Evolutionary conservation across 2,888 invertebrate genomes (phyloP).

Genomic region (Leucophenga maculata): DNA sequence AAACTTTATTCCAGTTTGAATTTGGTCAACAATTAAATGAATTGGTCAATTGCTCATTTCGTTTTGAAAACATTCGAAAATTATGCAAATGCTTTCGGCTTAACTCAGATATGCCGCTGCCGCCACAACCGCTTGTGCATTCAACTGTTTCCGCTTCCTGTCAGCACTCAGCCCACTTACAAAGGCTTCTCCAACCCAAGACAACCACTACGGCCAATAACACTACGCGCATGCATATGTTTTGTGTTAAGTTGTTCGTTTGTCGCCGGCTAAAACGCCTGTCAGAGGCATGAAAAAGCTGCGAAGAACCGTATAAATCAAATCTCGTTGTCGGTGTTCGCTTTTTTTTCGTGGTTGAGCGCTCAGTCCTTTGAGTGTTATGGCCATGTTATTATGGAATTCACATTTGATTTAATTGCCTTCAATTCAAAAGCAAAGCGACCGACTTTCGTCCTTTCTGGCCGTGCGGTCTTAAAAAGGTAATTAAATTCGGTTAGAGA

Average conservation of each 20-base stretch:
- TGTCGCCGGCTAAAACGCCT: constrained; percentile 55
- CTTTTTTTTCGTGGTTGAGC: neutral
- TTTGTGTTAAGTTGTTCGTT: constrained; percentile 39
- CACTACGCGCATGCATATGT: neutral
- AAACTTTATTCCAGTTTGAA: constrained; percentile 6
- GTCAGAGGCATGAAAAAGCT: constrained; percentile 66
- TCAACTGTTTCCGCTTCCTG: constrained; percentile 58
- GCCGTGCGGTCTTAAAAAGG: constrained; percentile 8
- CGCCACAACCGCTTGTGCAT: constrained; percentile 29
- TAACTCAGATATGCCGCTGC: constrained; percentile 28
- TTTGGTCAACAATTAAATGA: constrained; percentile 53
- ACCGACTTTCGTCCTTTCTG: constrained; percentile 38
- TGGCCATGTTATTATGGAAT: constrained; percentile 62
- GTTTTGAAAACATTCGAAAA: constrained; percentile 48
- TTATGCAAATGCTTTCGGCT: constrained; percentile 7
- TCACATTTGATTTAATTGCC: constrained; percentile 62
- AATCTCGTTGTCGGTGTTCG: constrained; percentile 25
- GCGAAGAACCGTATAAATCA: constrained; percentile 65
- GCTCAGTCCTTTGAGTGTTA: constrained; percentile 40
- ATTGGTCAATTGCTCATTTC: constrained; percentile 65
- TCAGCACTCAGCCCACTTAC: constrained; percentile 40
- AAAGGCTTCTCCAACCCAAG: constrained; percentile 26
- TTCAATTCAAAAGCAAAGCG: constrained; percentile 36
- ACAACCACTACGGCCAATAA: too few relatives aligned
- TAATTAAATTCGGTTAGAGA: constrained; percentile 30